Conservation (phyloP, 2,113 vertebrate species). For the Delphinapterus leucas region DNA sequence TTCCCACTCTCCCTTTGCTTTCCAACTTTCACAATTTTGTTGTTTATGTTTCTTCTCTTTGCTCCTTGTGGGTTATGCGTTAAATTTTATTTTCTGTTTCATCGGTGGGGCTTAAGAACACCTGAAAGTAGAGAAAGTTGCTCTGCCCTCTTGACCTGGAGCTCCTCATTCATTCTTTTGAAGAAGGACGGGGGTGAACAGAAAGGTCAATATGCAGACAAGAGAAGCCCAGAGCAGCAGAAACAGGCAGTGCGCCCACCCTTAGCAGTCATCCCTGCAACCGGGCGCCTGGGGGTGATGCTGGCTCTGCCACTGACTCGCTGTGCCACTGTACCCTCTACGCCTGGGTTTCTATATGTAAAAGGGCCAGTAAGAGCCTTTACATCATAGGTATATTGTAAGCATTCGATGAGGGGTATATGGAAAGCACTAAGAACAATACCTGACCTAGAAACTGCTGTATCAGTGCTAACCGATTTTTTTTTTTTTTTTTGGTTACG, state of each 20-base stretch:
- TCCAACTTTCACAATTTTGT: not conserved
- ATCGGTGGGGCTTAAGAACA: no score
- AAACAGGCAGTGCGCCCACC: accelerated
- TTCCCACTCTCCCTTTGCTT: not conserved
- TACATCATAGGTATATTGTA: not conserved
- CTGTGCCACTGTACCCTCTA: no score
- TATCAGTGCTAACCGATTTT: not conserved
- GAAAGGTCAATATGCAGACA: not conserved
- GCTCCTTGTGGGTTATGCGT: not conserved
- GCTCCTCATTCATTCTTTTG: not conserved
- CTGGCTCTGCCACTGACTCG: not conserved
- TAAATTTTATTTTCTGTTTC: not conserved
- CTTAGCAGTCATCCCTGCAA: no score
- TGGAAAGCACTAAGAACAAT: not conserved
- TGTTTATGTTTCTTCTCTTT: not conserved
- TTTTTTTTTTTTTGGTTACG: not conserved
- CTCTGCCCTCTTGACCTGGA: not conserved
- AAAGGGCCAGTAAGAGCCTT: not conserved
- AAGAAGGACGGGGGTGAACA: no score
- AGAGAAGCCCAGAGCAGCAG: not conserved
- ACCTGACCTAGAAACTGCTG: not conserved
- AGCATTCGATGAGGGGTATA: not conserved
- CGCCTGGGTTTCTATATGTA: accelerated
- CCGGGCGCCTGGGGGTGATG: not conserved
- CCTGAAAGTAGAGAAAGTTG: not conserved